These are phyloP conservation scores for Pipa parva DNA, from an alignment of 2,113 vertebrate species.

Conservation along the genomic window DNA sequence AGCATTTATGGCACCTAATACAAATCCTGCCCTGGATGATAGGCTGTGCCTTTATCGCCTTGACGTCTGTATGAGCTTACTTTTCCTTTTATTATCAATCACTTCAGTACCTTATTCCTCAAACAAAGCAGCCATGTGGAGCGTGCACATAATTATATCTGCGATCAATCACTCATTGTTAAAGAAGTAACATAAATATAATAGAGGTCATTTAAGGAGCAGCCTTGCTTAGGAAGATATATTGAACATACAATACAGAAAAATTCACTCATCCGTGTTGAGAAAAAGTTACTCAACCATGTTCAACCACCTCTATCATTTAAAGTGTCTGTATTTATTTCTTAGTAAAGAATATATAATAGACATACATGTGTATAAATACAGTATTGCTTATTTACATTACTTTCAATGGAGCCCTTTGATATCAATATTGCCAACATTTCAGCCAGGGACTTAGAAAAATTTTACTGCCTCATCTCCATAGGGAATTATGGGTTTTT, in stretches of 20 bases:
- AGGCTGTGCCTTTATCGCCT: not conserved
- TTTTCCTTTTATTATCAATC: slow-evolving; percentile 31
- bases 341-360: slow-evolving; percentile 12
- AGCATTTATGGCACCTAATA: too few relatives aligned
- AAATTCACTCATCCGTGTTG: slow-evolving; percentile 23
- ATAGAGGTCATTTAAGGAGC: slow-evolving; percentile 37
- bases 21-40: not conserved
- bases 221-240: slow-evolving; percentile 27
- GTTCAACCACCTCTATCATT: slow-evolving; percentile 11
- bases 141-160: slow-evolving; percentile 36
- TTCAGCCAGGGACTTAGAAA: too few relatives aligned
- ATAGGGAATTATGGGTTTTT: too few relatives aligned
- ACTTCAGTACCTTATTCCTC: slow-evolving; percentile 31
- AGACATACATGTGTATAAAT: not conserved
- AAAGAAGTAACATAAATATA: slow-evolving; percentile 40
- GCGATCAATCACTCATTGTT: slow-evolving; percentile 41
- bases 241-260: slow-evolving; percentile 27
- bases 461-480: too few relatives aligned
- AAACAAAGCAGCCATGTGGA: slow-evolving; percentile 40
- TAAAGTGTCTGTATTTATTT: slow-evolving; percentile 28
- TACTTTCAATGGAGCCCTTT: too few relatives aligned
- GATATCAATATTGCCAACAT: too few relatives aligned
- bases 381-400: too few relatives aligned
- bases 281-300: slow-evolving; percentile 28
- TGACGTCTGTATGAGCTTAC: not conserved